Percentiles rank a stretch among this genome's conserved stretches.
phyloP scores from a whole-genome alignment of 2,797 vertebrate species.

The Steatocranus sp. region DNA sequence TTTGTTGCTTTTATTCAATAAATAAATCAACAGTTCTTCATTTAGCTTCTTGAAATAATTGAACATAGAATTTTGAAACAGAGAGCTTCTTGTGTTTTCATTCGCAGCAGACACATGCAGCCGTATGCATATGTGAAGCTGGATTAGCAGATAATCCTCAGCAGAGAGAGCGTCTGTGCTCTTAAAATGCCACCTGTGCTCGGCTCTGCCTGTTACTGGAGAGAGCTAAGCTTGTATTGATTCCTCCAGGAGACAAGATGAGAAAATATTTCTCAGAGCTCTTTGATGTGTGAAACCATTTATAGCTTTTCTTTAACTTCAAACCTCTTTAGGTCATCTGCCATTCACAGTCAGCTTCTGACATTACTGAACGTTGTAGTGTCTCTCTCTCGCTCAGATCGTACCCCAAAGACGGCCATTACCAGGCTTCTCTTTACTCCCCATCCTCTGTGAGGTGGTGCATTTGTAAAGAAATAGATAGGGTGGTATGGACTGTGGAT shows the following conservation, averaged over 20 bases:
- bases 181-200: conserved; percentile 5
- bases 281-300: conserved; percentile 50
- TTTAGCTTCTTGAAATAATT: background rate
- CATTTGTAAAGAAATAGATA: background rate
- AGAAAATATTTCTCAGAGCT: conserved; percentile 40
- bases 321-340: conserved; percentile 28
- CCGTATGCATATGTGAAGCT: conserved; percentile 12
- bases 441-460: conserved; percentile 2
- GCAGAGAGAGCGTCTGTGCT: background rate
- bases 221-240: conserved; percentile 24
- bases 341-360: background rate
- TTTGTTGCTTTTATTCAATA: background rate
- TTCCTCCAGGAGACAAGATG: conserved; percentile 16
- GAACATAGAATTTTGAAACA: background rate
- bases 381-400: background rate
- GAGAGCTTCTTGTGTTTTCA: background rate
- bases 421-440: background rate
- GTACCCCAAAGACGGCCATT: conserved; percentile 6
- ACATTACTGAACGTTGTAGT: conserved; percentile 7
- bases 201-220: background rate
- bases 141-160: conserved; percentile 11
- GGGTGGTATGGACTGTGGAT: background rate
- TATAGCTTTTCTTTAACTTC: conserved; percentile 36
- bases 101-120: background rate
- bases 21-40: background rate